Conservation (phyloP, 2,113 vertebrate genomes). For the Telmatochromis sp. region DNA sequence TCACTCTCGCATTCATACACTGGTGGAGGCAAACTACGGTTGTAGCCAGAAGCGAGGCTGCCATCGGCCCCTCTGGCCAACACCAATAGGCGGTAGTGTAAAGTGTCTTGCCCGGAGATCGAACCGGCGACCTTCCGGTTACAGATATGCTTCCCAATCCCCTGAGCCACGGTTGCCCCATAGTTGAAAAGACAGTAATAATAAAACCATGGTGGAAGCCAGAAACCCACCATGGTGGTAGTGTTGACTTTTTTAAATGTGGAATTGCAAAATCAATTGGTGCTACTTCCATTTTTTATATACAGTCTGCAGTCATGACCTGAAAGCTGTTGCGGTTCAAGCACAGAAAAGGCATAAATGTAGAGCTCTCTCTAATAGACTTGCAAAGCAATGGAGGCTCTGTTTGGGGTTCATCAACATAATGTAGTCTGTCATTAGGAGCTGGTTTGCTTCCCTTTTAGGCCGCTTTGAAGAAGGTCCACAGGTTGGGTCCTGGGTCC, state of each 20-base stretch:
- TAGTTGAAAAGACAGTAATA: background rate
- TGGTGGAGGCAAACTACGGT: too few species aligned
- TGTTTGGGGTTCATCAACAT: background rate
- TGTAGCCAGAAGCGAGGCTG: too few species aligned
- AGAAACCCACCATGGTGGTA: background rate
- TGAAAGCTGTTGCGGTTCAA: background rate
- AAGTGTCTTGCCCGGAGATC: too few species aligned
- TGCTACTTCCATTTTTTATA: background rate
- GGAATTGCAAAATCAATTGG: background rate
- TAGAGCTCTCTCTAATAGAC: background rate
- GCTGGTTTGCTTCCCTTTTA: background rate
- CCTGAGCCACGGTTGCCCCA: too few species aligned
- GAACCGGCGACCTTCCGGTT: accelerated
- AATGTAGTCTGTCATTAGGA: background rate
- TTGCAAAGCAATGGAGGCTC: background rate
- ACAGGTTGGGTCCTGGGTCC: background rate
- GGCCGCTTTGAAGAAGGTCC: background rate
- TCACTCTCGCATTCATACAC: too few species aligned
- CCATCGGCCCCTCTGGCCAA: too few species aligned
- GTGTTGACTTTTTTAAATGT: background rate
- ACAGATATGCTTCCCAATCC: too few species aligned
- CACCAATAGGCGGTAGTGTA: accelerated
- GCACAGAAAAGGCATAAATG: background rate
- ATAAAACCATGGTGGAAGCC: background rate
- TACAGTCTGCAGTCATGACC: background rate